phyloP scores from a whole-genome alignment of 30 jellyfish, hydroid and myxozoan genomes.

The Sanderia malayensis region DNA sequence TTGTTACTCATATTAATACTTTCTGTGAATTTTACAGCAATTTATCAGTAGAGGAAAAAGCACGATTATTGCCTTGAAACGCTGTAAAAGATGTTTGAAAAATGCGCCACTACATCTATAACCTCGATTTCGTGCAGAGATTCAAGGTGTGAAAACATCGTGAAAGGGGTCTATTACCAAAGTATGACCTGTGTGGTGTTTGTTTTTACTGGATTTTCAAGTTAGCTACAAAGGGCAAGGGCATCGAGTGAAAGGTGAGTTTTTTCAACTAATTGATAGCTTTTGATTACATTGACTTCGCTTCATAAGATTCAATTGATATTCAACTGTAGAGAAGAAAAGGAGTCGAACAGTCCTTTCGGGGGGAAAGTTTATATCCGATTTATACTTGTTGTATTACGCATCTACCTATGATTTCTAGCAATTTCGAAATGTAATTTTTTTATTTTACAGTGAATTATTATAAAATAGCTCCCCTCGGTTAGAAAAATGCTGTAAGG shows the following conservation, averaged over 20 bases:
- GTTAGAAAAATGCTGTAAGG: conserved; percentile 2
- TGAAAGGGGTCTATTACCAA: too few relatives aligned
- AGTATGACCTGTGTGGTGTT: conserved; percentile 1
- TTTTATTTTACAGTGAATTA: not conserved
- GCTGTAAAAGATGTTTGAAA: too few relatives aligned
- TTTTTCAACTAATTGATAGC: not conserved
- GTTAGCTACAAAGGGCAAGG: not conserved
- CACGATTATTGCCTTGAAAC: too few relatives aligned
- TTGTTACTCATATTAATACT: too few relatives aligned
- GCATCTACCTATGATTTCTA: conserved; percentile 1
- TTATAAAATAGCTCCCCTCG: not conserved
- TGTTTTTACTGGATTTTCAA: not conserved
- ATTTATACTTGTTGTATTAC: not conserved
- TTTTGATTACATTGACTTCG: not conserved
- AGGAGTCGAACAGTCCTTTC: not conserved
- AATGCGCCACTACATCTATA: too few relatives aligned
- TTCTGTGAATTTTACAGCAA: too few relatives aligned
- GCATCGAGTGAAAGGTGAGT: not conserved
- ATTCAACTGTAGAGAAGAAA: not conserved
- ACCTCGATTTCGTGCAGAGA: too few relatives aligned
- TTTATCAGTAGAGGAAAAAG: too few relatives aligned
- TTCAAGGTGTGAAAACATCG: too few relatives aligned
- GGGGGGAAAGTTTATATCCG: not conserved
- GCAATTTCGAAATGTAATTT: not conserved
- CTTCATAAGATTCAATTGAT: not conserved